Evolutionary conservation across 2,113 vertebrate species (phyloP).

Genomic region (Orientallactaga bullata): DNA sequence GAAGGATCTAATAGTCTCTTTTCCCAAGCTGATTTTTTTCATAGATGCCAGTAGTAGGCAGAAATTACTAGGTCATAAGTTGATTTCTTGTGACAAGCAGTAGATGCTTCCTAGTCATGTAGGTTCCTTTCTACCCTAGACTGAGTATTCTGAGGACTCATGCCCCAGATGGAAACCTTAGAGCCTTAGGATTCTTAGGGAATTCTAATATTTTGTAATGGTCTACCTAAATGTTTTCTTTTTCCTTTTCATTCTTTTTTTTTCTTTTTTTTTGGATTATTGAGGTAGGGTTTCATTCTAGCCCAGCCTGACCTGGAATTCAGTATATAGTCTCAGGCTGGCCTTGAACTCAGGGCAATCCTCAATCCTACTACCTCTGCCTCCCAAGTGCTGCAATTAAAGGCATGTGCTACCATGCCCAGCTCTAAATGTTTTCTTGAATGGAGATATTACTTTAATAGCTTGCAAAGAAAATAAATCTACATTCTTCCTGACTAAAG

Average conservation of each 20-base stretch:
- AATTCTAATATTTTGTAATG: background rate
- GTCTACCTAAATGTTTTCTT: background rate
- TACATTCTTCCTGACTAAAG: background rate
- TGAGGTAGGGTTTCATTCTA: too few relatives aligned
- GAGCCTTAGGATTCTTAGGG: background rate
- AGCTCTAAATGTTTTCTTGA: background rate
- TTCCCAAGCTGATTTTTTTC: background rate
- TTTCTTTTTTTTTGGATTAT: too few relatives aligned
- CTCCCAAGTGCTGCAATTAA: too few relatives aligned
- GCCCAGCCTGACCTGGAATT: too few relatives aligned
- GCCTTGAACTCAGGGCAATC: too few relatives aligned
- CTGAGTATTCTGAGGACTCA: background rate
- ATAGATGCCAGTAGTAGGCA: background rate
- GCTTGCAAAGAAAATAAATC: conserved; percentile 15
- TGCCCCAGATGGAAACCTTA: background rate
- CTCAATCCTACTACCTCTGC: too few relatives aligned
- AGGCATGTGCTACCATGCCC: too few relatives aligned
- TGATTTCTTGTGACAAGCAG: background rate
- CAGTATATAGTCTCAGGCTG: too few relatives aligned
- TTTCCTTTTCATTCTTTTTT: too few relatives aligned
- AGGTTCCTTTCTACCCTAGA: background rate
- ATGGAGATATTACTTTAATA: conserved; percentile 20
- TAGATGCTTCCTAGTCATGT: background rate
- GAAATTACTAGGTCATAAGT: background rate
- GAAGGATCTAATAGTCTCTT: background rate